Conservation (phyloP, 2,888 invertebrate genomes). For the Tinea trinotella region DNA sequence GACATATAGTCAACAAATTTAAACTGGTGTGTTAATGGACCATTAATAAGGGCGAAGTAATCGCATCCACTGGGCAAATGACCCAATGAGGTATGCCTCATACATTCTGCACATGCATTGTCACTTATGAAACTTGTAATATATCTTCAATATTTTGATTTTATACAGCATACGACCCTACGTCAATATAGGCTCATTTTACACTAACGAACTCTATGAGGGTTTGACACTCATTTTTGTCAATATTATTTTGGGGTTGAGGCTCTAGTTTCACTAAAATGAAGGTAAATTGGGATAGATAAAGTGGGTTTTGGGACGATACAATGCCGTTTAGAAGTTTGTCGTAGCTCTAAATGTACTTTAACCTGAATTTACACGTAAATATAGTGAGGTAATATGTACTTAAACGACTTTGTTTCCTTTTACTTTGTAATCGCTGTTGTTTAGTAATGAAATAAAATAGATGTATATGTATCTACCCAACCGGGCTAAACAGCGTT, state of each 20-base stretch:
- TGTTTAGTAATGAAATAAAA: too few relatives aligned
- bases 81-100: too few relatives aligned
- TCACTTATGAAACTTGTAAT: too few relatives aligned
- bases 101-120: too few relatives aligned
- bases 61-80: too few relatives aligned
- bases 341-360: not conserved
- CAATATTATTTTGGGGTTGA: conserved; percentile 10
- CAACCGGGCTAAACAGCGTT: too few relatives aligned
- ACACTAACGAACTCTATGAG: not conserved
- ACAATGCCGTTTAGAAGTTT: not conserved
- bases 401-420: not conserved
- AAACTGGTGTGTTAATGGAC: too few relatives aligned
- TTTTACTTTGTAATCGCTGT: not conserved
- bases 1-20: too few relatives aligned
- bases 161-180: too few relatives aligned
- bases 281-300: conserved; percentile 8
- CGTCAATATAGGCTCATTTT: not conserved
- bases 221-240: conserved; percentile 13
- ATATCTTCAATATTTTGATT: too few relatives aligned
- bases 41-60: too few relatives aligned
- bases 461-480: too few relatives aligned
- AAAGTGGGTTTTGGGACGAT: not conserved
- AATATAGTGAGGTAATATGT: not conserved
- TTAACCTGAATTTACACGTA: not conserved
- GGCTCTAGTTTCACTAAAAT: conserved; percentile 9